Conservation (phyloP, 2,113 vertebrate species). For the Cololabis saira region DNA sequence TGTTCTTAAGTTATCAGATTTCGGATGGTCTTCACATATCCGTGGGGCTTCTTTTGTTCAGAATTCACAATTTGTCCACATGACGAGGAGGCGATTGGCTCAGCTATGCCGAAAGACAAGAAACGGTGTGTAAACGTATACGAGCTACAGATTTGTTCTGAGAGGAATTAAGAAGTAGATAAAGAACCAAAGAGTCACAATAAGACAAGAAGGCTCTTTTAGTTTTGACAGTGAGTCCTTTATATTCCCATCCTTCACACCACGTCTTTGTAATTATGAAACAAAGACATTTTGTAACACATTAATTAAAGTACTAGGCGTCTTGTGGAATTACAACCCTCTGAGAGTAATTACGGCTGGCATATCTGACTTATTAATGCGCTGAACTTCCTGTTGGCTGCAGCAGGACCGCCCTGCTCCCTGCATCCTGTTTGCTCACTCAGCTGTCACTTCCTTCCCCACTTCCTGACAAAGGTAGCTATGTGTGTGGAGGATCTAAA, state of each 20-base stretch:
- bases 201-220: neutral
- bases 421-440: slow-evolving; percentile 77
- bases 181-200: too few relatives aligned
- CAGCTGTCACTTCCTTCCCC: slow-evolving; percentile 70
- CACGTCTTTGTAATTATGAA: slow-evolving; percentile 11
- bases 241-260: slow-evolving; percentile 8
- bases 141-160: too few relatives aligned
- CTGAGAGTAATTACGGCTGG: slow-evolving; percentile 27
- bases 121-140: neutral
- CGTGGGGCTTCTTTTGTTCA: too few relatives aligned
- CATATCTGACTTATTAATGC: slow-evolving; percentile 58
- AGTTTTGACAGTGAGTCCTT: neutral
- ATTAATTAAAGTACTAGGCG: slow-evolving; percentile 21
- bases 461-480: slow-evolving; percentile 48
- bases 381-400: slow-evolving; percentile 53
- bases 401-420: slow-evolving; percentile 38
- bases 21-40: too few relatives aligned
- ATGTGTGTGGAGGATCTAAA: slow-evolving; percentile 47
- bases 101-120: neutral
- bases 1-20: too few relatives aligned
- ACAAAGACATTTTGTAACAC: slow-evolving; percentile 6
- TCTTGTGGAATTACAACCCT: slow-evolving; percentile 21
- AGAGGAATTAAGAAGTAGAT: too few relatives aligned
- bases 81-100: neutral
- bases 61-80: too few relatives aligned